These are phyloP conservation scores for Trichomycterus rosablanca DNA, from an alignment of 2,113 vertebrate species.

Conservation along the genomic window DNA sequence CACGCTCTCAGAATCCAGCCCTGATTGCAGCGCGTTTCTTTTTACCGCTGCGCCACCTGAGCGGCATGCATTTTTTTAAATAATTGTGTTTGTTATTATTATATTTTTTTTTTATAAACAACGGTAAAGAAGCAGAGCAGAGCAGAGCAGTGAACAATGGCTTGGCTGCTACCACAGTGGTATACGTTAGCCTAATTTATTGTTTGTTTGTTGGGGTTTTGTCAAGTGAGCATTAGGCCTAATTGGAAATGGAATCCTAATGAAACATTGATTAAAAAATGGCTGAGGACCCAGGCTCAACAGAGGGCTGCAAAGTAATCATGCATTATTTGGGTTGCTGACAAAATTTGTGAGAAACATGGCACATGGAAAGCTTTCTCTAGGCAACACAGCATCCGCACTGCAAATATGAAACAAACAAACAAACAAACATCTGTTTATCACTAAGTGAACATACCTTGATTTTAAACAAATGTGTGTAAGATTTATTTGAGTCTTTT, in stretches of 20 bases:
- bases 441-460: too few relatives aligned
- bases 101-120: too few relatives aligned
- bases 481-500: too few relatives aligned
- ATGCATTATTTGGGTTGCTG: slow-evolving; percentile 16
- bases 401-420: not conserved
- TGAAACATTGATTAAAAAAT: slow-evolving; percentile 62
- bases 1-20: too few relatives aligned
- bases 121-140: too few relatives aligned
- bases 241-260: slow-evolving; percentile 67
- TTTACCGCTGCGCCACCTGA: too few relatives aligned
- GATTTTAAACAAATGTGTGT: too few relatives aligned
- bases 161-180: slow-evolving; percentile 49
- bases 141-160: slow-evolving; percentile 46
- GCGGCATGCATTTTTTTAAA: too few relatives aligned
- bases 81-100: too few relatives aligned
- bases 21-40: too few relatives aligned
- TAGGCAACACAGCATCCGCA: not conserved
- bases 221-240: slow-evolving; percentile 50
- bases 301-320: slow-evolving; percentile 27
- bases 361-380: slow-evolving; percentile 17
- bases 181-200: slow-evolving; percentile 62
- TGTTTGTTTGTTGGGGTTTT: slow-evolving; percentile 59
- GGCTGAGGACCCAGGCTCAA: slow-evolving; percentile 39
- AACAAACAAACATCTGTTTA: not conserved
- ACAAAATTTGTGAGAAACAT: slow-evolving; percentile 5